Conservation (phyloP, 2,888 invertebrate genomes). For the Eupithecia subfuscata region DNA sequence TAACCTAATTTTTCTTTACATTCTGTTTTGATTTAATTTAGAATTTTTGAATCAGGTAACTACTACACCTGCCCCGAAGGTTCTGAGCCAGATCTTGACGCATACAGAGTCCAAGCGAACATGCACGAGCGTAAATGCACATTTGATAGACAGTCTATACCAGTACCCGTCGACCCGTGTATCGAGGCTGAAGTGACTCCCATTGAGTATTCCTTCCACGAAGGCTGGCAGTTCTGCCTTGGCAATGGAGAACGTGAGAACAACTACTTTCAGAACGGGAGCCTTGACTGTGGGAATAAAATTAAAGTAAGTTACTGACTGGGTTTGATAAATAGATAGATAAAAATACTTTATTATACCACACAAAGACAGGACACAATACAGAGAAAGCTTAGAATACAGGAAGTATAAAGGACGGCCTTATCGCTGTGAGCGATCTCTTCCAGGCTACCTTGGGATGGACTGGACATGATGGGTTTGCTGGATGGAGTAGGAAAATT, state of each 20-base stretch:
- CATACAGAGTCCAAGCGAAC: conserved; percentile 73
- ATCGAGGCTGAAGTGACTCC: conserved; percentile 79
- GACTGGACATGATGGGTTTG: too few species aligned
- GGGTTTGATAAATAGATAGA: too few species aligned
- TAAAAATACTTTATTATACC: too few species aligned
- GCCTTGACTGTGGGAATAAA: conserved; percentile 78
- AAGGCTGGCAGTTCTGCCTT: conserved; percentile 81
- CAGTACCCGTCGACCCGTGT: conserved; percentile 71
- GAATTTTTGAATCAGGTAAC: conserved; percentile 58
- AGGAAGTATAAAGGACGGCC: too few species aligned
- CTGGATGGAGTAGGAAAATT: too few species aligned
- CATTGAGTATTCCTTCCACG: conserved; percentile 77
- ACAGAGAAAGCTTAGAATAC: too few species aligned
- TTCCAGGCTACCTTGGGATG: too few species aligned
- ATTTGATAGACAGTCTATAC: conserved; percentile 61
- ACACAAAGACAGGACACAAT: too few species aligned
- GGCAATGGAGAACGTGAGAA: conserved; percentile 78
- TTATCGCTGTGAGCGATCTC: too few species aligned
- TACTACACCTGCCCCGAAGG: conserved; percentile 73
- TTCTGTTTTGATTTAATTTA: not conserved
- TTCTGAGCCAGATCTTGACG: conserved; percentile 74
- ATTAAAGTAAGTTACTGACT: conserved; percentile 60
- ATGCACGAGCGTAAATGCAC: conserved; percentile 79
- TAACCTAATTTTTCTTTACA: not conserved
- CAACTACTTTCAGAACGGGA: conserved; percentile 77